These are phyloP conservation scores for Drosophila peninsularis DNA, from an alignment of 2,888 invertebrate genomes.

Conservation along the genomic window DNA sequence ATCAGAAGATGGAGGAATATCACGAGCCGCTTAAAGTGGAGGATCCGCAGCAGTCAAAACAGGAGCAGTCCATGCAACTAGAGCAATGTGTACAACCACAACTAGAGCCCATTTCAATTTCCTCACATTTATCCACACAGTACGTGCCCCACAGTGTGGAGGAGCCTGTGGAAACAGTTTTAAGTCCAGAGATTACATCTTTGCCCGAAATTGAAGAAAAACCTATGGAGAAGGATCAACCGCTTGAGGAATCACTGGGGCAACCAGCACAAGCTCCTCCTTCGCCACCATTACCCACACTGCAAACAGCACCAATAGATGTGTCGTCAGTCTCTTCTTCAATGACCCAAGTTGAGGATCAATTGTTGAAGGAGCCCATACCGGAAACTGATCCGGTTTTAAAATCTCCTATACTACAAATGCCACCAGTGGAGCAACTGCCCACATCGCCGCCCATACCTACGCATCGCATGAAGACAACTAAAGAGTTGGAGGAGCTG, in stretches of 20 bases:
- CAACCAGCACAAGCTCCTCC: not conserved
- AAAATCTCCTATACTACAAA: slow-evolving; percentile 8
- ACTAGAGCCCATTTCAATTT: not conserved
- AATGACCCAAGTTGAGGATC: not conserved
- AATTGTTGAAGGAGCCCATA: not conserved
- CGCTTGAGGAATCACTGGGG: not conserved
- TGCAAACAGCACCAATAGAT: not conserved
- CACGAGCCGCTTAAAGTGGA: not conserved
- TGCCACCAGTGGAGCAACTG: not conserved
- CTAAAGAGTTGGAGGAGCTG: slow-evolving; percentile 41
- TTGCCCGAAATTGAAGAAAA: not conserved
- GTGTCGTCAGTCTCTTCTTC: too few relatives aligned
- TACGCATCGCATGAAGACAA: slow-evolving; percentile 59
- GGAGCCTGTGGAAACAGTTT: not conserved
- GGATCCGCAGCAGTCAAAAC: not conserved
- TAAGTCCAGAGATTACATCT: not conserved
- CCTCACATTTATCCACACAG: not conserved
- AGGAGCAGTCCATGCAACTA: not conserved
- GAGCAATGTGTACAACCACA: not conserved
- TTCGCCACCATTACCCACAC: not conserved
- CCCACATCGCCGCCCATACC: slow-evolving; percentile 60
- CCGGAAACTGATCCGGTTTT: not conserved
- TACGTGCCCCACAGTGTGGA: not conserved
- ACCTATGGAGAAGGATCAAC: not conserved
- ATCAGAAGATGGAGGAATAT: not conserved